phyloP scores from a whole-genome alignment of 2,113 vertebrate species.

The Picathartes gymnocephalus region DNA sequence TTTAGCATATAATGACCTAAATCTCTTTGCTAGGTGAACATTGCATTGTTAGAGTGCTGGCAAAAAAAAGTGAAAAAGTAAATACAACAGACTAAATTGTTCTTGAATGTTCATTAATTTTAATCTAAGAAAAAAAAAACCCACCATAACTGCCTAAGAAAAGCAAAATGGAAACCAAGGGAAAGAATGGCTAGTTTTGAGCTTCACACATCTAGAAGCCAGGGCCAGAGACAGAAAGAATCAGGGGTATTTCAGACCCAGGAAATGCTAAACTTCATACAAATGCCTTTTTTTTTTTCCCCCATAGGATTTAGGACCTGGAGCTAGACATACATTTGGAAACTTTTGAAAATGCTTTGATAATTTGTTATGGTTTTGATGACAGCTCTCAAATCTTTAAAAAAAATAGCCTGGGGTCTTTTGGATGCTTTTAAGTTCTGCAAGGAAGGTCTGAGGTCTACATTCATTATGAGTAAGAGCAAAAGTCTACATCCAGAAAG shows the following conservation, averaged over 20 bases:
- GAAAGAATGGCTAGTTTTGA: background rate
- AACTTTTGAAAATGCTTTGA: background rate
- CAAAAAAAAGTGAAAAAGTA: background rate
- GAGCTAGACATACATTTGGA: background rate
- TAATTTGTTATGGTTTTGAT: background rate
- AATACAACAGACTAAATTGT: background rate
- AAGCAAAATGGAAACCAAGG: background rate
- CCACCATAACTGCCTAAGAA: background rate
- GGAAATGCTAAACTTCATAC: background rate
- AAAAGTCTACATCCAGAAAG: background rate
- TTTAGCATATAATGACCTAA: background rate
- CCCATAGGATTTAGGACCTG: background rate
- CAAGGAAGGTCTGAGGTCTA: background rate
- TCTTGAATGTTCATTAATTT: background rate
- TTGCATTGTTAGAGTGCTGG: background rate
- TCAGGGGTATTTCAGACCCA: background rate
- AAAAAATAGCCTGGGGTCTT: background rate
- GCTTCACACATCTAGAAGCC: background rate
- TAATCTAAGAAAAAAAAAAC: background rate
- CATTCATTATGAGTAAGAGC: background rate
- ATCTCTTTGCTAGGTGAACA: background rate
- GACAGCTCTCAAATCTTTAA: background rate
- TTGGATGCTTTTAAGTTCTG: background rate
- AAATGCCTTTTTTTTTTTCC: background rate
- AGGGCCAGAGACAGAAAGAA: background rate